phyloP scores from a whole-genome alignment of 2,113 vertebrate species.

The Onychostruthus taczanowskii region DNA sequence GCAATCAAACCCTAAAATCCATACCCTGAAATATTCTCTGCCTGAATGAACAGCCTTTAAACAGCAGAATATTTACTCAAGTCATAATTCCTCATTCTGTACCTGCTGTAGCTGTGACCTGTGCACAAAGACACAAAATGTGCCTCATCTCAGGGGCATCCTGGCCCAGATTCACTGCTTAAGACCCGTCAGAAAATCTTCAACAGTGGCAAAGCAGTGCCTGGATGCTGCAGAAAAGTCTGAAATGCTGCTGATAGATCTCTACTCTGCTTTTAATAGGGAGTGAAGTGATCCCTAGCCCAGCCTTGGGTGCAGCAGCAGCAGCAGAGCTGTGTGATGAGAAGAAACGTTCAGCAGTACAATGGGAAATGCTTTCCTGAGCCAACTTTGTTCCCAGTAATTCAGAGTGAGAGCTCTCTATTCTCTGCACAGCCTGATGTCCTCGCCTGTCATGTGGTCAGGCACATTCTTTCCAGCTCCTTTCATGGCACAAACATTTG shows the following conservation, averaged over 20 bases:
- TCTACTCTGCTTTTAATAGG: background rate
- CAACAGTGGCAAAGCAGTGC: background rate
- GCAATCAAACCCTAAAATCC: background rate
- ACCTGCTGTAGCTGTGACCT: background rate
- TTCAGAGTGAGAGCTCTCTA: slow-evolving; percentile 18
- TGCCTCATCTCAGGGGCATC: background rate
- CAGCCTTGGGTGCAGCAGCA: background rate
- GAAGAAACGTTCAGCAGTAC: slow-evolving; percentile 35
- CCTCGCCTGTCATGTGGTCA: slow-evolving; percentile 51
- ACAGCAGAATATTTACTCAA: background rate
- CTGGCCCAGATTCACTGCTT: background rate
- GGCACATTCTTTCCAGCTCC: slow-evolving; percentile 57
- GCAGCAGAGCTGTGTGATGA: background rate
- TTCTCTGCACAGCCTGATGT: slow-evolving; percentile 42
- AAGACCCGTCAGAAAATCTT: background rate
- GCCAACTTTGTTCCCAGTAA: slow-evolving; percentile 41
- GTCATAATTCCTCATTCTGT: background rate
- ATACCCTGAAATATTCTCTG: background rate
- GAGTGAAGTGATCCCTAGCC: background rate
- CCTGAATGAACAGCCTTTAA: background rate
- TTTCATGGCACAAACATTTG: slow-evolving; percentile 46
- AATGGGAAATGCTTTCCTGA: slow-evolving; percentile 43
- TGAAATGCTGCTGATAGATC: background rate
- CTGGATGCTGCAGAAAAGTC: background rate
- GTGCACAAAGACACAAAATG: background rate